These are phyloP conservation scores for Mamestra brassicae DNA, from an alignment of 2,888 invertebrate genomes.

Conservation along the genomic window DNA sequence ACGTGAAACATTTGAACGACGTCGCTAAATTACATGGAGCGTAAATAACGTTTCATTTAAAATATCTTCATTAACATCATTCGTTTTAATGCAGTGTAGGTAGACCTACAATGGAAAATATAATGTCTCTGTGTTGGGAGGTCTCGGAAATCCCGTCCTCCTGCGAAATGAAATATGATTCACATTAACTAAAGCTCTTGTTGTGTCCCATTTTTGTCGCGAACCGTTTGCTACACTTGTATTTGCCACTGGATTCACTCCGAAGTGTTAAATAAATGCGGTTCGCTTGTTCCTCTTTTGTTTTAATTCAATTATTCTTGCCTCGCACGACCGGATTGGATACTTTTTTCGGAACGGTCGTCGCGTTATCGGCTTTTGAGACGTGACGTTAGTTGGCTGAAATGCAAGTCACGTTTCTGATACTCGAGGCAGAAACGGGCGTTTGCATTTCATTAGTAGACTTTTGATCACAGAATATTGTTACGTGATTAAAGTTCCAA, in stretches of 20 bases:
- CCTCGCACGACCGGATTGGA: slow-evolving; percentile 66
- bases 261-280: slow-evolving; percentile 76
- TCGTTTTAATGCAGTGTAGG: slow-evolving; percentile 77
- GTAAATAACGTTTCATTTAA: slow-evolving; percentile 66
- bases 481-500: slow-evolving; percentile 63
- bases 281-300: slow-evolving; percentile 70
- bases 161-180: slow-evolving; percentile 85
- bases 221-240: slow-evolving; percentile 78
- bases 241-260: slow-evolving; percentile 78
- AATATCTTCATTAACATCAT: slow-evolving; percentile 78
- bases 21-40: slow-evolving; percentile 54
- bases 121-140: slow-evolving; percentile 73
- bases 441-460: slow-evolving; percentile 68
- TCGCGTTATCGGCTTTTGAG: slow-evolving; percentile 62
- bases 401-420: slow-evolving; percentile 67
- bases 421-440: slow-evolving; percentile 58
- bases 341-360: slow-evolving; percentile 63
- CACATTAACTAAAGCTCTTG: slow-evolving; percentile 86
- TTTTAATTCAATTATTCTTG: slow-evolving; percentile 75
- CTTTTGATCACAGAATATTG: slow-evolving; percentile 67
- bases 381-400: slow-evolving; percentile 55
- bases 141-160: slow-evolving; percentile 81
- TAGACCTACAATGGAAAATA: slow-evolving; percentile 74
- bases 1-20: slow-evolving; percentile 56
- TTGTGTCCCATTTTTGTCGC: slow-evolving; percentile 85